Conservation (phyloP, 2,888 invertebrate genomes). For the Cremastobaeus sp. region DNA sequence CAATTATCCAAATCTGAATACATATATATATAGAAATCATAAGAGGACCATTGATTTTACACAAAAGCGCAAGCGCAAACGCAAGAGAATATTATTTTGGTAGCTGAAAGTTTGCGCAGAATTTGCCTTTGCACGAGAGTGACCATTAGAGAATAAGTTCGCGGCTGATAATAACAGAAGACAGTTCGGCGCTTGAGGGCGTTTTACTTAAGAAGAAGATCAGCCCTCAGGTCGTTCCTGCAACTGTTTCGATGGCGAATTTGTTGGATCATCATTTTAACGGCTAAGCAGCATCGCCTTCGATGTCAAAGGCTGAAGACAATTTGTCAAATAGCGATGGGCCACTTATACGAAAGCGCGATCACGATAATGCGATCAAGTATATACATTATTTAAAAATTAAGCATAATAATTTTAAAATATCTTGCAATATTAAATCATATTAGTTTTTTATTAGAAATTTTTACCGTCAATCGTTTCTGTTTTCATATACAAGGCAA, state of each 20-base stretch:
- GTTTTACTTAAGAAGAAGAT: slow-evolving; percentile 46
- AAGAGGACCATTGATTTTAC: slow-evolving; percentile 57
- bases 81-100: slow-evolving; percentile 53
- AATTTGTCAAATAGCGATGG: slow-evolving; percentile 76
- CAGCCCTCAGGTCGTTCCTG: slow-evolving; percentile 28
- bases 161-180: slow-evolving; percentile 47
- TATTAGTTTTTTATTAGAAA: not conserved
- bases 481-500: too few relatives aligned
- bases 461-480: slow-evolving; percentile 44
- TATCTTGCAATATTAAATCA: not conserved
- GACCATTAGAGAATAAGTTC: slow-evolving; percentile 44
- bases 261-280: slow-evolving; percentile 54
- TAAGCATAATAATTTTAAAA: not conserved
- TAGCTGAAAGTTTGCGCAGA: slow-evolving; percentile 51
- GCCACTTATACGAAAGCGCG: slow-evolving; percentile 70
- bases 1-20: slow-evolving; percentile 23
- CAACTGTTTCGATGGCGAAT: slow-evolving; percentile 42
- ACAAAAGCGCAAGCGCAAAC: slow-evolving; percentile 52
- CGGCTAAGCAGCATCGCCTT: slow-evolving; percentile 67
- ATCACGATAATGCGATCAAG: slow-evolving; percentile 63
- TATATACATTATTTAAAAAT: slow-evolving; percentile 11
- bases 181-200: slow-evolving; percentile 48
- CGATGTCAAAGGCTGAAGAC: slow-evolving; percentile 74
- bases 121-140: slow-evolving; percentile 41
- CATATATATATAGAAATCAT: slow-evolving; percentile 43